phyloP scores from a whole-genome alignment of 2,113 vertebrate species.

The Passerina amoena region DNA sequence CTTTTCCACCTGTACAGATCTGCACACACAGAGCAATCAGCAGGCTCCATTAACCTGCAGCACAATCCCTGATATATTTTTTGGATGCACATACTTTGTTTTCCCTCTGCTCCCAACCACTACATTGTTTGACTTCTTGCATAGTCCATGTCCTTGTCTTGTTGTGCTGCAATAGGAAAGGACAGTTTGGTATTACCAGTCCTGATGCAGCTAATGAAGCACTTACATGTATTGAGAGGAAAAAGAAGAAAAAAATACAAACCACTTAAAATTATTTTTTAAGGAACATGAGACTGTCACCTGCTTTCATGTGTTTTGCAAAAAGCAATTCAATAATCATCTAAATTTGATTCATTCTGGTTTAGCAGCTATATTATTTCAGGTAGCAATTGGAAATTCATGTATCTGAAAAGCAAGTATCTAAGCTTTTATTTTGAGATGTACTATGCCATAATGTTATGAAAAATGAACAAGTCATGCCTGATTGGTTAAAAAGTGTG shows the following conservation, averaged over 20 bases:
- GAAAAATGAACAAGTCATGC: slow-evolving; percentile 54
- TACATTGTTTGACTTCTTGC: neutral
- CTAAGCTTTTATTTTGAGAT: slow-evolving; percentile 62
- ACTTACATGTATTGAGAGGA: neutral
- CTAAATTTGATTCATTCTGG: slow-evolving; percentile 22
- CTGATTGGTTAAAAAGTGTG: slow-evolving; percentile 62
- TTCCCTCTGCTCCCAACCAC: neutral
- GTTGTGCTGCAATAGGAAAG: neutral
- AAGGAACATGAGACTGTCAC: neutral
- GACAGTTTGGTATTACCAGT: neutral
- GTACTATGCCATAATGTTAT: slow-evolving; percentile 51
- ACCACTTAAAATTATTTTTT: neutral
- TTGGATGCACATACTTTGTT: neutral
- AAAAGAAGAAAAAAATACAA: neutral
- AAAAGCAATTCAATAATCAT: slow-evolving; percentile 31
- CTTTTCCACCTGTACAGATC: neutral
- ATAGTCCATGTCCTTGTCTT: neutral
- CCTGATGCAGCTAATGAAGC: neutral
- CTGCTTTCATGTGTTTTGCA: slow-evolving; percentile 7
- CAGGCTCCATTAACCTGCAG: neutral
- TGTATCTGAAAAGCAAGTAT: slow-evolving; percentile 58
- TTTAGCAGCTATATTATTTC: slow-evolving; percentile 42
- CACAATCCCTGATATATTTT: neutral
- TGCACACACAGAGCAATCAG: neutral
- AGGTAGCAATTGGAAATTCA: slow-evolving; percentile 31